These are phyloP conservation scores for Xestobium rufovillosum DNA, from an alignment of 2,888 invertebrate genomes.

Conservation along the genomic window DNA sequence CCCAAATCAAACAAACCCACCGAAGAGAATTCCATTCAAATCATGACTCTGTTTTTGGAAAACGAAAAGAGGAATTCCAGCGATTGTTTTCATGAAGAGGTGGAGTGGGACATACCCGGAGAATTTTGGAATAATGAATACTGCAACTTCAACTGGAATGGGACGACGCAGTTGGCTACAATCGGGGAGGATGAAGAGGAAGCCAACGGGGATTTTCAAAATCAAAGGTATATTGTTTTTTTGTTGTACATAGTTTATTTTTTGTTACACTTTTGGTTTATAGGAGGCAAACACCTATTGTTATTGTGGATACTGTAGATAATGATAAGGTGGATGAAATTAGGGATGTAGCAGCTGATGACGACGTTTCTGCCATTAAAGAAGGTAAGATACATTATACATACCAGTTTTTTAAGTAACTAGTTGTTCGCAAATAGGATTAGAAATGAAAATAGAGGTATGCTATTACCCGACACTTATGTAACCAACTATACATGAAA, in stretches of 20 bases:
- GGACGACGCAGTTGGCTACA: slow-evolving; percentile 57
- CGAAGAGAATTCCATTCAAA: slow-evolving; percentile 42
- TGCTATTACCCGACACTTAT: too few relatives aligned
- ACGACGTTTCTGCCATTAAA: slow-evolving; percentile 7
- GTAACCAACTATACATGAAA: too few relatives aligned
- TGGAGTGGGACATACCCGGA: slow-evolving; percentile 8
- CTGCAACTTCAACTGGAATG: slow-evolving; percentile 46
- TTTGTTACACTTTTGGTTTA: too few relatives aligned
- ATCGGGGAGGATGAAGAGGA: slow-evolving; percentile 65
- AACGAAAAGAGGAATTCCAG: slow-evolving; percentile 32
- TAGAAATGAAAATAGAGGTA: too few relatives aligned
- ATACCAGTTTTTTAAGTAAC: too few relatives aligned
- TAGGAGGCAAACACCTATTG: slow-evolving; percentile 30
- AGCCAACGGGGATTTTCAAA: slow-evolving; percentile 31
- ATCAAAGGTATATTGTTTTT: slow-evolving; percentile 4
- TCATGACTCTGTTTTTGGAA: slow-evolving; percentile 35
- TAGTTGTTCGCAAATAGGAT: too few relatives aligned
- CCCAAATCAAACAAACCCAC: slow-evolving; percentile 48
- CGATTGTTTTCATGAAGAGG: slow-evolving; percentile 12
- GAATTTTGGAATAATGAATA: slow-evolving; percentile 31
- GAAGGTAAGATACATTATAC: slow-evolving; percentile 3
- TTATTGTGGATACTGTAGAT: slow-evolving; percentile 34
- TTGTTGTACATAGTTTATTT: too few relatives aligned
- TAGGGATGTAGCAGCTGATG: slow-evolving; percentile 9
- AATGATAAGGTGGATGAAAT: slow-evolving; percentile 15